Base-by-base conservation (phyloP, 2,888 invertebrate genomes). In the Congeria kusceri region DNA sequence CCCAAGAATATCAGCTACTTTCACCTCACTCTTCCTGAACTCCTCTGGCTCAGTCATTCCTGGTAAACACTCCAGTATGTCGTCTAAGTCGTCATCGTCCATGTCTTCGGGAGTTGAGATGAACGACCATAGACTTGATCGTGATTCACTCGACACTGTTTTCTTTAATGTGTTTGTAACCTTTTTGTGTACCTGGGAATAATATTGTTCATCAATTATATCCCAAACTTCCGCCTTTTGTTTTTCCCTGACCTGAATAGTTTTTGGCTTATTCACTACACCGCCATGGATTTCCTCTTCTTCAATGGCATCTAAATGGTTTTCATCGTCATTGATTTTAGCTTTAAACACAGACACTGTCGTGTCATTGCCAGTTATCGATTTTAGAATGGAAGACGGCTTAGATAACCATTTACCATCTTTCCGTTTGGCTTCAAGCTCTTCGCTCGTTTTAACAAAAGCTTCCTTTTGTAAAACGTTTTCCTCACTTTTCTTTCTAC, bases 61-160 rank as follows among this genome's bases (percentile, higher is more conserved):
- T 15, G 89, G 89, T 44, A 89, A 80, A 68, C 85, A 86, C 13
- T 88, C 86, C 3, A 88, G 75, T 20, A 89, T 86, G 28, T 83
- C 80, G 23, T 84, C 87, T 9, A 87, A 44, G 23, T 79, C 77
- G n/a, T 85, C 83, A 47, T 83, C 80, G 32, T 86, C 85, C 20
- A 85, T 65, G 59, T 80, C 83, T 70, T 87, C 87, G 0, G 83
- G 80, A 39, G 87, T 86, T 4, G 87, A 86, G 57, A 87, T 79
- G 62, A 86, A 86, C 23, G 87, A 87, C 87, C 87, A 87, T 11
- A 87, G 61, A 39, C 86, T 86, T 3, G 87, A 85, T 32, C 85
- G 75, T 18, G 87, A 87, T 58, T 86, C 86, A 29, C 82, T 84
- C 0, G 87, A 87, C 18, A 87, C 65, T 18, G 87, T 87, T 58